These are phyloP conservation scores for Pentalonia nigronervosa DNA, from an alignment of 1,140 invertebrate genomes.

Conservation along the genomic window DNA sequence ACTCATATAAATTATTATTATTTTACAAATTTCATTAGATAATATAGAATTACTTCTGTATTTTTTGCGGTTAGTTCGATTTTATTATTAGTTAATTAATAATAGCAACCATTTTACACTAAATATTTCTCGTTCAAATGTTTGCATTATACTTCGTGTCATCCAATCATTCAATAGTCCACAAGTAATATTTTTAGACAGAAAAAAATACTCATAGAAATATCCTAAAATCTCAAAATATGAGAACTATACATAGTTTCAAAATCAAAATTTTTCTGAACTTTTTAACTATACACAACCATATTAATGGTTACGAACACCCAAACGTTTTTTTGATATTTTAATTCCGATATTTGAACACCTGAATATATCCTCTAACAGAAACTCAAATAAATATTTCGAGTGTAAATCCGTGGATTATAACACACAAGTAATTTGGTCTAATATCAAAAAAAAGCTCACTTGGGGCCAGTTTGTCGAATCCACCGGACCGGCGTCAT, in stretches of 20 bases:
- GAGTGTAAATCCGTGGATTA: not conserved
- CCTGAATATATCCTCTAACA: not conserved
- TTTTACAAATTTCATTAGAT: too few species aligned
- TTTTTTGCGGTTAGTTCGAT: too few species aligned
- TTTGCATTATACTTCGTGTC: not conserved
- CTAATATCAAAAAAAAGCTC: not conserved
- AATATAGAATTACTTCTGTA: too few species aligned
- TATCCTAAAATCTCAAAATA: not conserved
- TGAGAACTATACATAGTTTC: not conserved
- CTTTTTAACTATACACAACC: not conserved
- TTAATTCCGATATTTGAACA: not conserved
- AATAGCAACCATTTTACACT: too few species aligned
- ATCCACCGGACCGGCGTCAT: not conserved
- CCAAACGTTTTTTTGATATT: not conserved
- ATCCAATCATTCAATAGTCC: too few species aligned
- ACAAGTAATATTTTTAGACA: not conserved
- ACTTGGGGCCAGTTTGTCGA: conserved; percentile 9
- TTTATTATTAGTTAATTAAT: too few species aligned
- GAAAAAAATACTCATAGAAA: not conserved
- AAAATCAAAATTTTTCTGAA: not conserved
- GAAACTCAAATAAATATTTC: not conserved
- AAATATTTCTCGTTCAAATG: not conserved
- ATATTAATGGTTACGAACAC: not conserved
- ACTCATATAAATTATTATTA: too few species aligned
- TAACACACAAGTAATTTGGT: not conserved